Conservation (phyloP, 2,797 vertebrate species). For the Falco cherrug region DNA sequence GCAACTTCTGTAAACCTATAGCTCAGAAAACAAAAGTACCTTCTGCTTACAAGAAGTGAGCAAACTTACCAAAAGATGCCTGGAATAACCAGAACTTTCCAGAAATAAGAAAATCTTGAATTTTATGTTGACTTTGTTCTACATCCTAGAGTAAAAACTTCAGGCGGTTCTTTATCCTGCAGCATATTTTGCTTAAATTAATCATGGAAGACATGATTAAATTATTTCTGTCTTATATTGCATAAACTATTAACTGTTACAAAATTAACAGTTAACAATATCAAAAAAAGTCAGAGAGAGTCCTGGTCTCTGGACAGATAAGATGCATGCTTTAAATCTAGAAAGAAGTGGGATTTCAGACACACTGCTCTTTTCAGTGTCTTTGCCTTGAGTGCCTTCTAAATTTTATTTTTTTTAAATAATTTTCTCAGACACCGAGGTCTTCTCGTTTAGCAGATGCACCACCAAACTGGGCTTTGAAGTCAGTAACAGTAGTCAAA, state of each 20-base stretch:
- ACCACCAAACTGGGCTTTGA: not conserved
- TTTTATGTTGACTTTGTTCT: not conserved
- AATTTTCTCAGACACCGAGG: not conserved
- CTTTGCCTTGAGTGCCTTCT: not conserved
- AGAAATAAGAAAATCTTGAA: not conserved
- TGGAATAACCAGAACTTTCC: not conserved
- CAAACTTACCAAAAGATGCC: not conserved
- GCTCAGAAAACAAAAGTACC: not conserved
- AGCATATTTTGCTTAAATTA: not conserved
- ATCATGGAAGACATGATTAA: not conserved
- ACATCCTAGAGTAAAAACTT: not conserved
- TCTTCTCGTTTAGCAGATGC: not conserved
- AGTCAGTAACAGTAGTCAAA: not conserved
- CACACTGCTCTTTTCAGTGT: fast-evolving
- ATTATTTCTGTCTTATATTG: not conserved
- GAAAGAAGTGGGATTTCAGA: not conserved
- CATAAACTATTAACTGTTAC: not conserved
- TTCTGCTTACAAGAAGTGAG: not conserved
- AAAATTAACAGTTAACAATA: not conserved
- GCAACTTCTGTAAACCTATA: not conserved
- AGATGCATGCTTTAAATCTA: not conserved
- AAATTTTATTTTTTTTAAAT: not conserved
- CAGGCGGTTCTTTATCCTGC: not conserved
- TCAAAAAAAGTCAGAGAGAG: not conserved
- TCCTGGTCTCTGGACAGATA: not conserved